Conservation (phyloP, 1,140 invertebrate species). For the Schlechtendalia chinensis region DNA sequence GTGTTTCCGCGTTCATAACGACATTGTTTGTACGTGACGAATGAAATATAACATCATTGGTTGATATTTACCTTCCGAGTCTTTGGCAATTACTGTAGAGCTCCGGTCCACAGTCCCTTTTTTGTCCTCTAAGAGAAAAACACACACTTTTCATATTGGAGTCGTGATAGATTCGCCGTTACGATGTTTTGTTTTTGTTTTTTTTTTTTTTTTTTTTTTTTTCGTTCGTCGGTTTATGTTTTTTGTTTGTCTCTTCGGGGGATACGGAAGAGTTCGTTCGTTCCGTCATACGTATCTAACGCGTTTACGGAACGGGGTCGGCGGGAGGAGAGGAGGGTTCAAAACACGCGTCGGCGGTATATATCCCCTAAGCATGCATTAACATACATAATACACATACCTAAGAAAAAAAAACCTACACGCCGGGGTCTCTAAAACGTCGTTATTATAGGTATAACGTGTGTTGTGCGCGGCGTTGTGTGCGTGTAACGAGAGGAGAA, state of each 20-base stretch:
- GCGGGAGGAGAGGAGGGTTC: neutral
- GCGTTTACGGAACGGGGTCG: neutral
- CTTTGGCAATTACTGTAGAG: slow-evolving; percentile 90
- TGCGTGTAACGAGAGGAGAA: neutral
- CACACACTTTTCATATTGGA: slow-evolving; percentile 43
- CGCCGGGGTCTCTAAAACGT: slow-evolving; percentile 13
- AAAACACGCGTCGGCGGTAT: slow-evolving; percentile 4
- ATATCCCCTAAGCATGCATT: slow-evolving; percentile 36
- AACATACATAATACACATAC: neutral
- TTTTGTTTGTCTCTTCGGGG: too few species aligned
- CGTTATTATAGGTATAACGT: neutral
- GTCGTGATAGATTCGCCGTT: slow-evolving; percentile 3
- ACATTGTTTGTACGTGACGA: neutral
- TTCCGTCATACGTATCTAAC: neutral
- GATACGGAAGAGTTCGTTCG: too few species aligned
- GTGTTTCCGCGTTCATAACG: slow-evolving; percentile 8
- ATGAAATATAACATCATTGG: slow-evolving; percentile 15
- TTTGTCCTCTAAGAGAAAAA: slow-evolving; percentile 68
- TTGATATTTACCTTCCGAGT: slow-evolving; percentile 75
- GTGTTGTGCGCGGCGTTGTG: neutral
- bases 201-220: slow-evolving; percentile 4
- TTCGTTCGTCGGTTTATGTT: neutral
- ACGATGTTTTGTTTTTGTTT: slow-evolving; percentile 1
- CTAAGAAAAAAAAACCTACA: slow-evolving; percentile 20
- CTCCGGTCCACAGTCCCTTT: slow-evolving; percentile 87